Base-by-base conservation (phyloP, 2,797 vertebrate species). In the Silurus lanzhouensis region DNA sequence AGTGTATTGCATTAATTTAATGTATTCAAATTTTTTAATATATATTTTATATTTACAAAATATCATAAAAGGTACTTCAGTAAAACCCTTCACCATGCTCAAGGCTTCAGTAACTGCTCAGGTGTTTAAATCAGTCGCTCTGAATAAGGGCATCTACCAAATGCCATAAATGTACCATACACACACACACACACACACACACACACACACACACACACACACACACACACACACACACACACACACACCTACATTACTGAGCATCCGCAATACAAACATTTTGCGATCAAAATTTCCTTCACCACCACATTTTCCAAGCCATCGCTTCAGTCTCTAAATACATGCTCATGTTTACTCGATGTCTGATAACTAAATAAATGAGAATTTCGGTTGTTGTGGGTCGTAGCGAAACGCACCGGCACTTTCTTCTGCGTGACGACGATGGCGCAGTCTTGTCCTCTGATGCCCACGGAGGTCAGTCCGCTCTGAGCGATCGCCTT, bases 391-490 rank as follows among this genome's bases (percentile, higher is more conserved):
- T 5, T 46, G 7, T 46, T 64, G 22, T 25, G 38, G 60, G 38
- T 48, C 46, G 44, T 6, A 64, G 2, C 1, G 27, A 72, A 38
- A 81, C 57, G 89, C 92, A 96, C 95, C 80, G 94, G 94, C 31
- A 96, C 68, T 92, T 96, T 96, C 93, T 95, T 96, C 86, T 96
- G 95, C 72, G 95, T 95, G 87, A 95, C 88, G 70, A 95, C 92
- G 84, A 95, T 94, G 0, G 90, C 93, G 10, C 89, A 91, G 88
- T 96, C 95, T 14, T 58, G 81, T 17, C 95, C 95, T 52, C 95
- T 89, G 86, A 96, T 3, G 22, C 94, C 95, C 82, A 96, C 88
- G 0, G 95, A 92, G 0, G 95, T 96, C 90, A 96, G 71, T 1
- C 95, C 95, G 14, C 92, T 90, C 86, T 95, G 95, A 25, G 90